A percentile compares a stretch with the other conserved stretches of the same genome.
Conservation (phyloP, 2,113 vertebrate species). For the Ellobius talpinus region DNA sequence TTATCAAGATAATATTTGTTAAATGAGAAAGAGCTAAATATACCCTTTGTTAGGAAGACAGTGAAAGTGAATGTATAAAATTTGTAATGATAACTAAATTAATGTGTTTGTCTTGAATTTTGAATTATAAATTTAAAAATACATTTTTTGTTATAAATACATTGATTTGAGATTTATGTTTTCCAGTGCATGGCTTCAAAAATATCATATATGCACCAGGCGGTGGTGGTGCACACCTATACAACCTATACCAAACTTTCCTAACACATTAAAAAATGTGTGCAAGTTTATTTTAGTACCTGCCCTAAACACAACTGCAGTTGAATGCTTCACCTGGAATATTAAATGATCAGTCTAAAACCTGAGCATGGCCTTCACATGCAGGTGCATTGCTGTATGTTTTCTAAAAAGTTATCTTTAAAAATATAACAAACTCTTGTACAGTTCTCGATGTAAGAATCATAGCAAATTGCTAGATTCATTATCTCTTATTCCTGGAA, state of each 20-base stretch:
- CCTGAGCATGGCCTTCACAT: too few relatives aligned
- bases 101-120: not conserved
- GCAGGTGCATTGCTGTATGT: too few relatives aligned
- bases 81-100: not conserved
- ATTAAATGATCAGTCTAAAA: not conserved
- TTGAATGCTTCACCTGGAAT: too few relatives aligned
- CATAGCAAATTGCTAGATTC: not conserved
- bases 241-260: not conserved
- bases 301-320: not conserved
- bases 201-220: not conserved
- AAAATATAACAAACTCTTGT: not conserved
- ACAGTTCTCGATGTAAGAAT: not conserved
- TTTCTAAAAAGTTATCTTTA: not conserved
- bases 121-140: not conserved
- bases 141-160: not conserved
- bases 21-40: not conserved
- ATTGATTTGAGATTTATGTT: not conserved
- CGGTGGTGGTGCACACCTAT: too few relatives aligned
- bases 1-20: not conserved
- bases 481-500: conserved; percentile 6
- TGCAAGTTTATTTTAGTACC: too few relatives aligned
- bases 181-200: not conserved
- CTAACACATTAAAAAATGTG: not conserved
- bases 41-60: not conserved
- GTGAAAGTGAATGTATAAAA: not conserved